phyloP scores from a whole-genome alignment of 2,113 vertebrate genomes.

The Electrona antarctica region DNA sequence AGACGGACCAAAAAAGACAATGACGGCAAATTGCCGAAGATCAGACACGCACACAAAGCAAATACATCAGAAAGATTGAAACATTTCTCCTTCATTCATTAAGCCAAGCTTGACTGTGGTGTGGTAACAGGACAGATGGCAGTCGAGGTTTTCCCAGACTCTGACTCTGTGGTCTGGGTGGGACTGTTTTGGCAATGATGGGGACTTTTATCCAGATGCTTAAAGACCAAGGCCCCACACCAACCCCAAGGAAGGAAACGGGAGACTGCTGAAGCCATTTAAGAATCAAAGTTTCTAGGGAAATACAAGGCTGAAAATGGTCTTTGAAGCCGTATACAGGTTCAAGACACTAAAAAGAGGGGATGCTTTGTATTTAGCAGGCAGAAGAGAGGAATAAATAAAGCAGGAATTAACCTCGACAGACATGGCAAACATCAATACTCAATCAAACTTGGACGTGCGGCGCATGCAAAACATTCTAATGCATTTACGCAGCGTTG shows the following conservation, averaged over 20 bases:
- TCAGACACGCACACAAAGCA: neutral
- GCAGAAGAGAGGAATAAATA: conserved; percentile 17
- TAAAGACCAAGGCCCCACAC: neutral
- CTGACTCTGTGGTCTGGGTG: neutral
- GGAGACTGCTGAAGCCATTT: neutral
- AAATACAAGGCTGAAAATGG: neutral
- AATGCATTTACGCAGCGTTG: neutral
- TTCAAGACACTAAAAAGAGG: neutral
- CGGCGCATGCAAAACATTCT: conserved; percentile 10
- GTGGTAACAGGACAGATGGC: conserved; percentile 1
- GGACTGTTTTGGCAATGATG: neutral
- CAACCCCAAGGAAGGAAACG: neutral
- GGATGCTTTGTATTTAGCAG: neutral
- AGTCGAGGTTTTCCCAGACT: conserved; percentile 35
- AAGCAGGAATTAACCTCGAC: neutral
- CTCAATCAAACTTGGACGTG: neutral
- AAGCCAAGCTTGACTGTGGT: neutral
- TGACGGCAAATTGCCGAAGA: neutral
- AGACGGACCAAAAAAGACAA: conserved; percentile 4
- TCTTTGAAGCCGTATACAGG: neutral
- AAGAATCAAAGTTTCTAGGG: neutral
- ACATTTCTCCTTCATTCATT: conserved; percentile 3
- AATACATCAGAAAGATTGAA: neutral
- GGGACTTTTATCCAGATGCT: neutral
- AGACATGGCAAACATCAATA: neutral